Conservation (phyloP, 2,888 invertebrate genomes). For the Sphecodes monilicornis region DNA sequence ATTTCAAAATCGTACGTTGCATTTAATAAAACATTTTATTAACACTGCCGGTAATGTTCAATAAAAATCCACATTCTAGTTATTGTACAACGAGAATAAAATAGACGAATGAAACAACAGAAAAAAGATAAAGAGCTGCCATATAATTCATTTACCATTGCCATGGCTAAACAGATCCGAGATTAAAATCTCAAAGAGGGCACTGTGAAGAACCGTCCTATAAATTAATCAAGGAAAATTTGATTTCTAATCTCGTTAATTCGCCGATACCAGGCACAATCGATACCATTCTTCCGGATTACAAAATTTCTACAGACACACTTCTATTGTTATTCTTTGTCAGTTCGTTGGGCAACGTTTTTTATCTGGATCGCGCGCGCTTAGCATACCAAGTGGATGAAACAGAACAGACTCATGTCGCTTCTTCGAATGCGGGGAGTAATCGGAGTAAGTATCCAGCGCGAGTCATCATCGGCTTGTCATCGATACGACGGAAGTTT, state of each 20-base stretch:
- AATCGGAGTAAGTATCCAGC: slow-evolving; percentile 16
- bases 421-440: neutral
- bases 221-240: no score
- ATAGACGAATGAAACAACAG: no score
- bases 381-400: neutral
- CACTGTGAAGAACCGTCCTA: no score
- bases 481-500: slow-evolving; percentile 28
- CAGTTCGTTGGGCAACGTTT: slow-evolving; percentile 21
- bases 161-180: no score
- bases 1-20: no score
- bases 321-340: neutral
- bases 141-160: no score
- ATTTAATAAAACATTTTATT: no score
- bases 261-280: neutral
- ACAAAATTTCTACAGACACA: neutral
- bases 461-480: slow-evolving; percentile 32
- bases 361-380: neutral
- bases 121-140: no score
- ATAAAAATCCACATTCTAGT: no score
- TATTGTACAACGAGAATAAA: no score
- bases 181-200: no score
- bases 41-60: no score
- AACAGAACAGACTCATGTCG: slow-evolving; percentile 5
- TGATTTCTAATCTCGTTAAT: neutral
- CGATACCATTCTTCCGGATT: neutral